A percentile compares a stretch with the other conserved stretches of the same genome.
These are phyloP conservation scores for Zelleria hepariella DNA, from an alignment of 2,888 invertebrate species.

Conservation along the genomic window DNA sequence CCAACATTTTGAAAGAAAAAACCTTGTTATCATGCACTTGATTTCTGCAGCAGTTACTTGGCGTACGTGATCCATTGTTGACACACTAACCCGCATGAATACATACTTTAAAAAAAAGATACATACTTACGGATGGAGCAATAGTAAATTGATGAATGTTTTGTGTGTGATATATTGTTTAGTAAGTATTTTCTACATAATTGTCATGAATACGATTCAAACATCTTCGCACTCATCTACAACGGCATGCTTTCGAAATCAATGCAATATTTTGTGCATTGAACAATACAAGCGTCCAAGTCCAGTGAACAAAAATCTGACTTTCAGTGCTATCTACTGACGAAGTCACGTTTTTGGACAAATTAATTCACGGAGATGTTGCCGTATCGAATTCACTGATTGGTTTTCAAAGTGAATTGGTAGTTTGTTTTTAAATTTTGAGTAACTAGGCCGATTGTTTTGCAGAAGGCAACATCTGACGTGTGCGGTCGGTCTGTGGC, in stretches of 20 bases:
- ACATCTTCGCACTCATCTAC: neutral
- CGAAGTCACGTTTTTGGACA: conserved; percentile 17
- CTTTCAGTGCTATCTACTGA: conserved; percentile 21
- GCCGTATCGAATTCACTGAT: conserved; percentile 35
- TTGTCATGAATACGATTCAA: too few species aligned
- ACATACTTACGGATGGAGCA: too few species aligned
- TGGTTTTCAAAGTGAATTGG: conserved; percentile 13
- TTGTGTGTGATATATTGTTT: too few species aligned
- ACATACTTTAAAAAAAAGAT: too few species aligned
- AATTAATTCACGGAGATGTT: conserved; percentile 69
- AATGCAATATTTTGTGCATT: conserved; percentile 25
- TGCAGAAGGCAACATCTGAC: conserved; percentile 32
- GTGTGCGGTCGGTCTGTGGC: conserved; percentile 16
- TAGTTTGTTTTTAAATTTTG: neutral
- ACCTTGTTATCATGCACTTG: too few species aligned
- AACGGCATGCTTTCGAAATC: conserved; percentile 22
- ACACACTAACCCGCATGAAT: too few species aligned
- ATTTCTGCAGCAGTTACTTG: too few species aligned
- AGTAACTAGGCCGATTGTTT: neutral
- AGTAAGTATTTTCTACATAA: too few species aligned
- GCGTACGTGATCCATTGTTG: too few species aligned
- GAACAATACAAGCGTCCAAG: conserved; percentile 24
- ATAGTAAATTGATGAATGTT: too few species aligned
- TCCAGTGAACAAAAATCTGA: conserved; percentile 8
- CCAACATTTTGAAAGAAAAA: too few species aligned